These are phyloP conservation scores for Drosophila mulleri DNA, from an alignment of 2,888 invertebrate genomes.

Conservation along the genomic window DNA sequence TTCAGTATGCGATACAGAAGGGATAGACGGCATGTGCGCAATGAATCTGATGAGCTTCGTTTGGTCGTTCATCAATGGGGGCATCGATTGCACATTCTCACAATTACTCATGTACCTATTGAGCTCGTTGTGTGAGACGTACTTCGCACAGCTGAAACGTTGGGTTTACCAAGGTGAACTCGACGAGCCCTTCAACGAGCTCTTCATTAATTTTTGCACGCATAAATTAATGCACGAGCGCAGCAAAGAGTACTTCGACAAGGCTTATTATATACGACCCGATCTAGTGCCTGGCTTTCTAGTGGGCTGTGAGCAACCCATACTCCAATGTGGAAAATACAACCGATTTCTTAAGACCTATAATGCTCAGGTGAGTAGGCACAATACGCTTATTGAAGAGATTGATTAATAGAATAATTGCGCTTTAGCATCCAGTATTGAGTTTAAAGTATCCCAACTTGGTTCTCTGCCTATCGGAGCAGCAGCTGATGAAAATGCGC, in stretches of 20 bases:
- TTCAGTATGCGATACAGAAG: conserved; percentile 68
- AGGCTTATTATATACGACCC: conserved; percentile 79
- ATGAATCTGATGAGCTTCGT: conserved; percentile 78
- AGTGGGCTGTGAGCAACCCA: conserved; percentile 87
- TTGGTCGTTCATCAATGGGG: conserved; percentile 81
- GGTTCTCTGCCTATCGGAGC: conserved; percentile 81
- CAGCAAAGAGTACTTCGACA: conserved; percentile 84
- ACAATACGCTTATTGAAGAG: not conserved
- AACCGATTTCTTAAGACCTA: conserved; percentile 90
- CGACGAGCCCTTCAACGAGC: conserved; percentile 92
- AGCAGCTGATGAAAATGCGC: conserved; percentile 78
- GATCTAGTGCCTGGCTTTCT: conserved; percentile 89
- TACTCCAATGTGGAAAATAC: conserved; percentile 91
- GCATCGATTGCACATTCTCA: conserved; percentile 77
- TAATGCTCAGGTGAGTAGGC: conserved; percentile 88
- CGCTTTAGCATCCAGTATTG: conserved; percentile 81
- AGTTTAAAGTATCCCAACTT: conserved; percentile 79
- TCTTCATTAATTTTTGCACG: conserved; percentile 88
- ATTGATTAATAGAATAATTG: not conserved
- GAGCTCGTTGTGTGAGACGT: conserved; percentile 82
- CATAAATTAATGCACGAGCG: conserved; percentile 73
- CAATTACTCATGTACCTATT: conserved; percentile 82
- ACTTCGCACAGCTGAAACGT: conserved; percentile 87
- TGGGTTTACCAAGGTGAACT: conserved; percentile 95
- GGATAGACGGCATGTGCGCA: conserved; percentile 66